Evolutionary conservation across 1,140 invertebrate genomes (phyloP), one percentile per base, ranked within the genome.

Genomic region (Globodera ellingtonae): DNA sequence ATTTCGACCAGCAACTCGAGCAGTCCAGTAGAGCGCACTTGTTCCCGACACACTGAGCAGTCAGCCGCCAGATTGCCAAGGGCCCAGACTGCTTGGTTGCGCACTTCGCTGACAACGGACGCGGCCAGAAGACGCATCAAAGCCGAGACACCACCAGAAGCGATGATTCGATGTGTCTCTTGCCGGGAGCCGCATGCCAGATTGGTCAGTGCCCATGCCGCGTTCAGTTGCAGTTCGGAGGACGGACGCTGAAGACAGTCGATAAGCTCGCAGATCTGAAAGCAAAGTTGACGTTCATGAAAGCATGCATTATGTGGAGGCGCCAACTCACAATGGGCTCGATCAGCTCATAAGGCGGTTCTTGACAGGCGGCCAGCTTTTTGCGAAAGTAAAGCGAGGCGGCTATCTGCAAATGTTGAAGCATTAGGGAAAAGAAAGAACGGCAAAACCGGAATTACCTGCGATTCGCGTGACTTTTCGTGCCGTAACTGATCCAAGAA

Each of bases 161-260:
- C 52, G 52, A 81, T 59, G 13, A 81, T 81, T 62, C 80, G 78
- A 59, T 81, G 80, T 18, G 80, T 81, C 24, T 81, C 78, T 47
- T 81, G 75, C 8, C 75, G 47, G 59, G 79, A 81, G 46, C 79
- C 75, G 72, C 80, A 81, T n/a, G 80, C 80, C 44, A 81, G 50
- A 67, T 81, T 81, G 10, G 80, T 81, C n/a, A 81, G n/a, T 24
- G 80, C 79, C 80, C 80, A 81, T 6, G 52, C 35, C 44, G 80
- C 80, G 56, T 81, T 81, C 24, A 81, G 50, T 62, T 81, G 80
- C 21, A 81, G 13, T 72, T 81, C 80, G 48, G 10, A 79, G 10
- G 47, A 59, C 47, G 66, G 35, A 10, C 80, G 80, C 8, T 65
- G 52, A 8, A 81, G 67, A 59, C 80, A 81, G 76, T 81, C 65